These are phyloP conservation scores for Meiosimyza decipiens DNA, from an alignment of 2,888 invertebrate genomes.

Conservation along the genomic window DNA sequence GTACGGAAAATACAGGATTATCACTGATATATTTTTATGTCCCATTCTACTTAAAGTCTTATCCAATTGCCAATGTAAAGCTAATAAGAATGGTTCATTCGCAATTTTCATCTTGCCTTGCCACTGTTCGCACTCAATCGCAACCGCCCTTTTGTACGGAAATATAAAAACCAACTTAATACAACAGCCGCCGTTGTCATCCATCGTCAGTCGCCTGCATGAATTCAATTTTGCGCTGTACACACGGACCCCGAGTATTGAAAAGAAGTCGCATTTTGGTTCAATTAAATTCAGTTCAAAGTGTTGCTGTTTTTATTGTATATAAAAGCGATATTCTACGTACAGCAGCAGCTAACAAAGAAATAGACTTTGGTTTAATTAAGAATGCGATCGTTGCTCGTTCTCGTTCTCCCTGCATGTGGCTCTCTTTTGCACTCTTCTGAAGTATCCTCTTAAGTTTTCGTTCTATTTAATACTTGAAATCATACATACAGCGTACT, in stretches of 20 bases:
- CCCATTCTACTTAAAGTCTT: no score
- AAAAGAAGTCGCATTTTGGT: neutral
- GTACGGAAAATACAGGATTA: no score
- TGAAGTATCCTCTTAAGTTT: neutral
- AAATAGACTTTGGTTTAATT: conserved; percentile 17
- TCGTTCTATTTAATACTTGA: neutral
- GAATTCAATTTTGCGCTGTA: no score
- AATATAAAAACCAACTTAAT: conserved; percentile 10
- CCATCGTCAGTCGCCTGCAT: no score
- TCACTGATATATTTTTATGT: no score
- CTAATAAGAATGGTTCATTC: no score
- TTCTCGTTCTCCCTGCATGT: neutral
- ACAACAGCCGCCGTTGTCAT: conserved; percentile 2
- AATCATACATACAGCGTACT: neutral
- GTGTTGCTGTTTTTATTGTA: neutral
- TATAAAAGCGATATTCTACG: neutral
- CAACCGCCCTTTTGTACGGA: neutral
- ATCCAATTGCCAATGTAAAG: no score
- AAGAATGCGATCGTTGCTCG: neutral
- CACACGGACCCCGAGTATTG: no score
- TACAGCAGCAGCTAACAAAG: neutral
- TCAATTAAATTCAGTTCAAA: conserved; percentile 14
- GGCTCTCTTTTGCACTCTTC: neutral
- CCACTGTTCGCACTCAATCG: neutral
- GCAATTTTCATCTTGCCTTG: neutral